Evolutionary conservation across 2,888 invertebrate species (phyloP), one percentile per base, ranked within the genome.

Genomic region (Ochropacha duplaris): DNA sequence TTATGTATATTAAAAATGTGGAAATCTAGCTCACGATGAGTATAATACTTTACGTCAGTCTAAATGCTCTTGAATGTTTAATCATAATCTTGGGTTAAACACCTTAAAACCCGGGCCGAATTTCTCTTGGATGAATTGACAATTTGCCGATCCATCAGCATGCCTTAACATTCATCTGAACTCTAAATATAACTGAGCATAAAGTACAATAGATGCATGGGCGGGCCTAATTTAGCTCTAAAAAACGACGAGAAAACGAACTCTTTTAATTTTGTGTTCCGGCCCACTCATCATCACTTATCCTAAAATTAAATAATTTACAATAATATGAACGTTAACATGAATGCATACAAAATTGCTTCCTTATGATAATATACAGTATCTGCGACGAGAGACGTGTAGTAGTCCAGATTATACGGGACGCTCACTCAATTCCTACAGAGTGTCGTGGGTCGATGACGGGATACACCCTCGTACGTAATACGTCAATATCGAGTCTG

Each of bases 121-220:
- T 26, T 50, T 36, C 24, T 36, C 39, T 49, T 31, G 57, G 54
- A 57, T 39, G 36, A 50, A 50, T 54, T 54, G 57, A 34, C 36
- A 50, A 50, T 51, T 36, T 36, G 50, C 39, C 54, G 28, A 11
- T 31, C 19, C 19, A 60, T 56, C 60, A 56, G 49, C 57, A 60
- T 50, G 59, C 57, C 60, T 56, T 54, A 31, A 69, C 58, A 58
- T 68, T 72, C 69, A 61, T 71, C 77, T 81, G 83, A 84, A 77
- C 71, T 84, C 88, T 89, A 88, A 84, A 86, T 85, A 90, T 79
- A 90, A 90, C 90, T 90, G 91, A 91, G 91, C 90, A 88, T 84
- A 85, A 88, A 90, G 87, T 86, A 87, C 87, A 86, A 87, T 68
- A 76, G 73, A 81, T 76, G 79, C 71, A 72, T 68, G 75, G 75